These are phyloP conservation scores for Drosophila cardini DNA, from an alignment of 1,140 invertebrate genomes.

Conservation along the genomic window DNA sequence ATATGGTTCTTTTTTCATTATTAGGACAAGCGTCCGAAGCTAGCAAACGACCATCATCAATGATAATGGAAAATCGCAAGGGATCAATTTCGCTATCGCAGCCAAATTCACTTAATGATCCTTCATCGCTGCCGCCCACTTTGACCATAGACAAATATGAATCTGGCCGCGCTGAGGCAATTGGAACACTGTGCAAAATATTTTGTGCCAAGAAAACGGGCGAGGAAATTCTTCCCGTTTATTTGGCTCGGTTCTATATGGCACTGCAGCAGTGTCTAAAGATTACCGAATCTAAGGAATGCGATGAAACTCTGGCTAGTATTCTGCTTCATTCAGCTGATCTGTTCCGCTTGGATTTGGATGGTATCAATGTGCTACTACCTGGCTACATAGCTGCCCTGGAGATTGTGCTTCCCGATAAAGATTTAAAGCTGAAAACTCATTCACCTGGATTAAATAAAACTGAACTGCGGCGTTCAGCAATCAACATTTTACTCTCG, in stretches of 20 bases:
- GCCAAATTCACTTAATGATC: constrained; percentile 82
- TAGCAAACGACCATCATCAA: constrained; percentile 83
- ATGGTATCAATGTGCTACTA: constrained; percentile 95
- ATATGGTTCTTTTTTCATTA: not conserved
- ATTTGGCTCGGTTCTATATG: constrained; percentile 97
- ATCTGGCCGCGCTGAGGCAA: constrained; percentile 96
- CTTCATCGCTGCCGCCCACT: constrained; percentile 70
- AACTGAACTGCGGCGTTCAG: constrained; percentile 93
- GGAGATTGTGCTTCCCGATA: constrained; percentile 93
- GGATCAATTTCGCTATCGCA: constrained; percentile 83
- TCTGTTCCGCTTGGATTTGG: constrained; percentile 94
- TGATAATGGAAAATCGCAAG: constrained; percentile 84
- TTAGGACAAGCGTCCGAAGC: constrained; percentile 83
- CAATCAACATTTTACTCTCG: constrained; percentile 95
- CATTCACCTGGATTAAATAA: constrained; percentile 87
- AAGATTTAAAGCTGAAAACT: constrained; percentile 88
- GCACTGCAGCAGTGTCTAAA: constrained; percentile 95
- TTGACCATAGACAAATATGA: constrained; percentile 89
- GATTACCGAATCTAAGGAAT: constrained; percentile 87
- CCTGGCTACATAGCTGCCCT: constrained; percentile 95
- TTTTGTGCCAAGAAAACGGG: constrained; percentile 98
- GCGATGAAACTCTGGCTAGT: constrained; percentile 90
- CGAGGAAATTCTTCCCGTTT: constrained; percentile 97
- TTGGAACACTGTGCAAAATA: constrained; percentile 97
- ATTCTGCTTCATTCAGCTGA: constrained; percentile 93